Evolutionary conservation across 2,888 invertebrate genomes (phyloP).

Genomic region (Troglohyphantes excavatus): DNA sequence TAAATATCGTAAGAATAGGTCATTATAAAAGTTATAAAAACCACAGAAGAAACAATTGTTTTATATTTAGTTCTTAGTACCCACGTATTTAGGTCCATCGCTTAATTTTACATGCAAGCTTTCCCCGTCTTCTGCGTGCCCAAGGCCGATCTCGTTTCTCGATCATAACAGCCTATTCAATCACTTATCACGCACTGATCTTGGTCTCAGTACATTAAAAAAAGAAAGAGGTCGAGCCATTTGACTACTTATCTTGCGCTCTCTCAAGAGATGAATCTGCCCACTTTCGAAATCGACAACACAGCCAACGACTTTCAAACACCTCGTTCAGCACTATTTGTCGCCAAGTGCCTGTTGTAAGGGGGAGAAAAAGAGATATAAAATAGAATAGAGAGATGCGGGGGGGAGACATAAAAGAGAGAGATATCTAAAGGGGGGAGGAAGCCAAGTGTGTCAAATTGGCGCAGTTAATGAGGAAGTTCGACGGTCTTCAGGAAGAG

Average conservation of each 20-base stretch:
- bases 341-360: background rate
- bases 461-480: slow-evolving; percentile 76
- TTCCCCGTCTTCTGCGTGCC: too few species aligned
- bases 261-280: background rate
- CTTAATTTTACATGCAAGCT: background rate
- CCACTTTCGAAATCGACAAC: background rate
- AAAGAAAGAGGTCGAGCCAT: background rate
- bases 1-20: too few species aligned
- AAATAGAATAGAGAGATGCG: background rate
- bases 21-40: too few species aligned
- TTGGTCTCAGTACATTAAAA: background rate
- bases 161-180: too few species aligned
- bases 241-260: background rate
- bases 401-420: background rate
- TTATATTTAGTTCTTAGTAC: too few species aligned
- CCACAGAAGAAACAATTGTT: too few species aligned
- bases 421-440: background rate
- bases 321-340: slow-evolving; percentile 5
- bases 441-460: slow-evolving; percentile 68
- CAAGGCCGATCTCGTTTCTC: too few species aligned
- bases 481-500: slow-evolving; percentile 39
- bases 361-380: background rate
- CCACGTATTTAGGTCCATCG: background rate
- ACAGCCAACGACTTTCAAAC: background rate
- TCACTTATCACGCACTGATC: too few species aligned